phyloP scores from a whole-genome alignment of 2,113 vertebrate genomes.

The Mesocricetus auratus region DNA sequence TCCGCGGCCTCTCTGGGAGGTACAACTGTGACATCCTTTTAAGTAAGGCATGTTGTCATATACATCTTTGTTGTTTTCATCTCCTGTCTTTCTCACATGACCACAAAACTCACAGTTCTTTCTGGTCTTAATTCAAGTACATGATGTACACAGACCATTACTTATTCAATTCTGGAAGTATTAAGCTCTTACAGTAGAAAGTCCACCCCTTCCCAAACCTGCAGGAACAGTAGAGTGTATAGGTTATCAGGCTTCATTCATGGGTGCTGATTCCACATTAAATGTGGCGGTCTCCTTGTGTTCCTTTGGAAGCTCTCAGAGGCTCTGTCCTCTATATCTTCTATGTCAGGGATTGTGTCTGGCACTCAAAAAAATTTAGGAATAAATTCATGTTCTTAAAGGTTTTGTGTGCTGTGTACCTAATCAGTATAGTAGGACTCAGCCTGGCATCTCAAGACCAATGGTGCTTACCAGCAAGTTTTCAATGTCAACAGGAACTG shows the following conservation, averaged over 20 bases:
- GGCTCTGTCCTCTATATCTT: neutral
- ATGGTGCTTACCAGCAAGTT: neutral
- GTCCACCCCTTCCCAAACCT: neutral
- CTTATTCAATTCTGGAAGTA: neutral
- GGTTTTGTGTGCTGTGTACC: neutral
- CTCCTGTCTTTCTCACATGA: neutral
- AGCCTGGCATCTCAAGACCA: neutral
- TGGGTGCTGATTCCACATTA: neutral
- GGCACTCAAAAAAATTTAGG: neutral
- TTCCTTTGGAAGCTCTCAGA: neutral
- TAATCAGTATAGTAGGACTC: neutral
- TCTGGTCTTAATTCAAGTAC: neutral
- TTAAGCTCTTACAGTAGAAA: neutral
- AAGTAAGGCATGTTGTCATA: rapidly evolving
- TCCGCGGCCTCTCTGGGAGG: neutral
- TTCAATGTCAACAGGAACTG: slow-evolving; percentile 14
- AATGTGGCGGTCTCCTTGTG: neutral
- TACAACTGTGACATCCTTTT: rapidly evolving
- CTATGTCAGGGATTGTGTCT: neutral
- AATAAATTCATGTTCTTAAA: slow-evolving; percentile 2
- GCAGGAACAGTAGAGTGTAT: neutral
- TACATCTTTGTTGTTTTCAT: neutral
- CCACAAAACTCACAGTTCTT: neutral
- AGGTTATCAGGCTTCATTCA: neutral
- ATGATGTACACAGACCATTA: neutral